Base-by-base conservation (phyloP, 2,888 invertebrate genomes). In the Eretmocerus hayati region DNA sequence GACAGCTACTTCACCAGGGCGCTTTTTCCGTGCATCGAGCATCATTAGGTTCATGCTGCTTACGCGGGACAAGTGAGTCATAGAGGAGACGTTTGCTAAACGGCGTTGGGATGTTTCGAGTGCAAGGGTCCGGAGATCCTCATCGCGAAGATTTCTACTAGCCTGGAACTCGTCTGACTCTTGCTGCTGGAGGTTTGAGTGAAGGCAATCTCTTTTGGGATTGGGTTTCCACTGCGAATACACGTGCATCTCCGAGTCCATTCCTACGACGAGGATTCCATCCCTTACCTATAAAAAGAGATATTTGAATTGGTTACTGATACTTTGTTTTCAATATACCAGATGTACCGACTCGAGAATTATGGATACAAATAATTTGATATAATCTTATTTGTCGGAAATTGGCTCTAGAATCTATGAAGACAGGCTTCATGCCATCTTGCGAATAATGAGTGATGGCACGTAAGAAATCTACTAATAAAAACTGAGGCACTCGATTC, bases 181-280 rank as follows among this genome's bases (percentile, higher is more conserved):
- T 71, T 83, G 72, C 44, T 69, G 70, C 37, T 67, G 66, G 1
- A 70, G 53, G 40, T 62, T 66, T 9, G 67, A 69, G 16, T 67
- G 69, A 18, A 65, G 63, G 32, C 67, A 69, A 8, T 71, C 70
- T 36, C 62, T 69, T 20, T 65, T 67, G 4, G 72, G 70, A 61
- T 84, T 82, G 0, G 90, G 87, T 63, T 89, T 89, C 97, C 97
- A 99, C 65, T 99, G 99, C 1, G 95, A 94, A 69, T 96, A 99
- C 0, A 99, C 95, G 64, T 97, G 95, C 94, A 99, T 96, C 71
- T 99, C 99, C 3, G 95, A 96, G 69, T 97, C 95, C 96, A 99
- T 96, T 2, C 97, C 99, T 2, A 99, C 95, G 0, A 99, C 93
- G 2, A 99, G 75, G 56, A 99, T 92, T 1, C 97, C 97, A 65